phyloP scores from a whole-genome alignment of 2,113 vertebrate genomes.

The Morone saxatilis region DNA sequence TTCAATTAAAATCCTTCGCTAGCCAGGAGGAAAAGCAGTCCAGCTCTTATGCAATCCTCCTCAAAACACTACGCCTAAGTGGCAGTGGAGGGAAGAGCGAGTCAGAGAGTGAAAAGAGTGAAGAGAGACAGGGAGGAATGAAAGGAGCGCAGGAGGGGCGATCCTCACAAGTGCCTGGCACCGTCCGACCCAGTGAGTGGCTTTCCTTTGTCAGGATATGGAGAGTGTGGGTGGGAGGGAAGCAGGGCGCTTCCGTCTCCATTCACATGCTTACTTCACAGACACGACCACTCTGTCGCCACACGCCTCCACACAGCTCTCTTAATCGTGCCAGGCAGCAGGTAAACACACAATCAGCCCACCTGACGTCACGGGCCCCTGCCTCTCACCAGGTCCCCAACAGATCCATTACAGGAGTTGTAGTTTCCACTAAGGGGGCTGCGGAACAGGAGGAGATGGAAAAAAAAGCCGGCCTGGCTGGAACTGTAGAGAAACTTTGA shows the following conservation, averaged over 20 bases:
- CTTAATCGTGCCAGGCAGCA: constrained; percentile 47
- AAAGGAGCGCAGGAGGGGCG: constrained; percentile 44
- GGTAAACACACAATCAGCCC: constrained; percentile 42
- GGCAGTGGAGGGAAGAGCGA: constrained; percentile 43
- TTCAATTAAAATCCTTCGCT: constrained; percentile 76
- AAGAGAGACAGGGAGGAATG: constrained; percentile 35
- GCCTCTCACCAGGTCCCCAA: constrained; percentile 21
- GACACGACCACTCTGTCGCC: constrained; percentile 49
- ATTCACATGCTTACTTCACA: constrained; percentile 64
- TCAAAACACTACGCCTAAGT: constrained; percentile 57
- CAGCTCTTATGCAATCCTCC: constrained; percentile 74
- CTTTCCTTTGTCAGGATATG: constrained; percentile 77
- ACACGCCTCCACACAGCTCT: constrained; percentile 51
- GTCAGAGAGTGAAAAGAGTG: constrained; percentile 38
- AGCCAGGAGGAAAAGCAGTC: constrained; percentile 65
- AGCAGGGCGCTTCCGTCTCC: constrained; percentile 64
- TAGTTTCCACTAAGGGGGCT: constrained; percentile 14
- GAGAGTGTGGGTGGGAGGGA: constrained; percentile 63
- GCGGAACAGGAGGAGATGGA: background rate
- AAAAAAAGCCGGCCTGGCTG: constrained; percentile 11
- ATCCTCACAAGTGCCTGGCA: constrained; percentile 71
- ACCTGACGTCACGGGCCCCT: constrained; percentile 35
- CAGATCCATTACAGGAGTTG: constrained; percentile 28
- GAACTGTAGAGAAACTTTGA: constrained; percentile 61
- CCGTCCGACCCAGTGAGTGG: constrained; percentile 71